phyloP scores from a whole-genome alignment of 2,888 invertebrate genomes.

The Acleris emargana region DNA sequence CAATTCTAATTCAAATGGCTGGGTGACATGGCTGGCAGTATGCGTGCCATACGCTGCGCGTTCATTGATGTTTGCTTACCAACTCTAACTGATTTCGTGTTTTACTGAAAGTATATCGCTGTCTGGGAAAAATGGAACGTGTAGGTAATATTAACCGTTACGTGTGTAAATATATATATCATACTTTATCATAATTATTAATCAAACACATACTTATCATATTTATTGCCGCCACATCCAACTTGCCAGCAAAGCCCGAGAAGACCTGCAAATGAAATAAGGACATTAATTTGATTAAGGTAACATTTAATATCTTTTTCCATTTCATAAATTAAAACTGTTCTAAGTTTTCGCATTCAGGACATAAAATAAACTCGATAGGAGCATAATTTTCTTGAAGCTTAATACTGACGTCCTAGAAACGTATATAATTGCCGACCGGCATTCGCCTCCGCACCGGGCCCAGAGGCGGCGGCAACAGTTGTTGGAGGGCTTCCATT shows the following conservation, averaged over 20 bases:
- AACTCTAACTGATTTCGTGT: too few species aligned
- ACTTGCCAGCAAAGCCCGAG: conserved; percentile 53
- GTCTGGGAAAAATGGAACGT: too few species aligned
- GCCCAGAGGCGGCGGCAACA: conserved; percentile 33
- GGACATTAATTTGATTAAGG: conserved; percentile 12
- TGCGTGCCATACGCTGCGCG: too few species aligned
- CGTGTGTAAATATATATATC: not conserved
- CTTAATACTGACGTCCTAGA: conserved; percentile 1
- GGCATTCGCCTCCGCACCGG: conserved; percentile 11
- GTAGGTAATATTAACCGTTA: too few species aligned
- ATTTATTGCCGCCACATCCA: conserved; percentile 51
- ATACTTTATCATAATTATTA: too few species aligned
- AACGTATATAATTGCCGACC: conserved; percentile 21
- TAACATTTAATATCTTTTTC: not conserved
- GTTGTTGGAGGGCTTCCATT: conserved; percentile 45
- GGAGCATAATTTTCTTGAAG: not conserved
- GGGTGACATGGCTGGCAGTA: too few species aligned
- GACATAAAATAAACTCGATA: too few species aligned
- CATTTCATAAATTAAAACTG: not conserved
- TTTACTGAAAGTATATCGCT: too few species aligned
- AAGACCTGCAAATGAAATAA: conserved; percentile 52
- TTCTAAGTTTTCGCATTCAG: too few species aligned
- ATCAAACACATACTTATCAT: conserved; percentile 61
- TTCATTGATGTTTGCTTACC: too few species aligned
- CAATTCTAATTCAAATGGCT: too few species aligned